These are phyloP conservation scores for Gambusia yucatana DNA, from an alignment of 2,797 vertebrate genomes.

Conservation along the genomic window DNA sequence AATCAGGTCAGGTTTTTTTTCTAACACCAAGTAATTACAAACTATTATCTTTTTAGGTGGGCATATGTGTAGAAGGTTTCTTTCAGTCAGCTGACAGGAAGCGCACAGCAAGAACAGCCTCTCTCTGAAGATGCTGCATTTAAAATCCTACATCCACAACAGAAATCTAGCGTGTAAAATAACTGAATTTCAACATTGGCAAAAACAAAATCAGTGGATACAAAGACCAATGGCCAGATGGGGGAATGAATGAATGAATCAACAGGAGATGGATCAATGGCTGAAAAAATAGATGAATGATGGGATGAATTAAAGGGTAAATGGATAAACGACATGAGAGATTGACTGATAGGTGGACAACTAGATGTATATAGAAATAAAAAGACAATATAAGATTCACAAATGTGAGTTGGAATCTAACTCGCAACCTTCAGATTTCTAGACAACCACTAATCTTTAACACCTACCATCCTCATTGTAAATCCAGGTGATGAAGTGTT, in stretches of 20 bases:
- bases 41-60: not conserved
- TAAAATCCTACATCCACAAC: not conserved
- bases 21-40: not conserved
- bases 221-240: not conserved
- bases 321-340: not conserved
- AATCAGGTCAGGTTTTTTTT: not conserved
- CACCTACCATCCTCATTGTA: constrained; percentile 84
- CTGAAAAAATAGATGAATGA: not conserved
- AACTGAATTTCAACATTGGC: not conserved
- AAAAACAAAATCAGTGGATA: not conserved
- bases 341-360: not conserved
- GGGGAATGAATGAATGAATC: not conserved
- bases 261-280: not conserved
- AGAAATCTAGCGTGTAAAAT: no score
- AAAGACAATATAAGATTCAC: not conserved
- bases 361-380: no score
- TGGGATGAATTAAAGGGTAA: not conserved
- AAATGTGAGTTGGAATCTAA: not conserved
- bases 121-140: not conserved
- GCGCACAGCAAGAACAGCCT: not conserved
- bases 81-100: not conserved
- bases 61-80: not conserved
- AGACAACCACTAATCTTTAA: not conserved
- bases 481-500: constrained; percentile 92
- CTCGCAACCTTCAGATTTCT: not conserved